These are phyloP conservation scores for Silurus glanis DNA, from an alignment of 2,113 vertebrate genomes.

Conservation along the genomic window DNA sequence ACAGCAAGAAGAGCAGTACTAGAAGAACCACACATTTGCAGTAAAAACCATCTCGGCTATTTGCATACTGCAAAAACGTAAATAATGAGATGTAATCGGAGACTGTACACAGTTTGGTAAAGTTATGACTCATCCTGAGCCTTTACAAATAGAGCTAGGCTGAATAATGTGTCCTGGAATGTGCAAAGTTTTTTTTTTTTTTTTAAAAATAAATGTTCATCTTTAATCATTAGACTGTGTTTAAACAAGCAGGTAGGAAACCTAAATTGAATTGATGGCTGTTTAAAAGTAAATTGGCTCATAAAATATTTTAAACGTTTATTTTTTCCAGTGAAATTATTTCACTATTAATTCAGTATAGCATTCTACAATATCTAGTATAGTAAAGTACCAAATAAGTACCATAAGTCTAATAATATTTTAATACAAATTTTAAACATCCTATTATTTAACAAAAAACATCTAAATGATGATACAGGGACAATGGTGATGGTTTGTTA, in stretches of 20 bases:
- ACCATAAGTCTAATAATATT: background rate
- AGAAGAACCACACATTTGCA: constrained; percentile 9
- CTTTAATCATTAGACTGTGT: background rate
- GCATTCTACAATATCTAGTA: too few relatives aligned
- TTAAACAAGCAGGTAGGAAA: background rate
- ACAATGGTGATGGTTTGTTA: background rate
- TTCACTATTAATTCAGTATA: too few relatives aligned
- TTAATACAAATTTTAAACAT: background rate
- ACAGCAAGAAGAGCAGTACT: background rate
- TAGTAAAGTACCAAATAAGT: background rate
- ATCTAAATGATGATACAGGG: background rate
- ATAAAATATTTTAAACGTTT: background rate
- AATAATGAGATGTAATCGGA: constrained; percentile 35
- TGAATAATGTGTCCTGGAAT: constrained; percentile 35
- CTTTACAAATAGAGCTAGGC: constrained; percentile 17
- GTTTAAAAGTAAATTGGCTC: background rate
- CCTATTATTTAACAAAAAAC: background rate
- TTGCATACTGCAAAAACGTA: constrained; percentile 52
- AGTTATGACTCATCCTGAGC: constrained; percentile 53
- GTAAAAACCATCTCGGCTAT: constrained; percentile 24
- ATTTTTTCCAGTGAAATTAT: background rate
- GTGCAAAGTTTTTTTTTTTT: constrained; percentile 13
- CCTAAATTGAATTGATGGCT: background rate
- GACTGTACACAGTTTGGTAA: constrained; percentile 34
- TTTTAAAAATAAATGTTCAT: too few relatives aligned